Percentiles rank a stretch among this genome's conserved stretches.
Evolutionary conservation across 2,797 vertebrate species (phyloP).

Genomic region (Smutsia temminckii): DNA sequence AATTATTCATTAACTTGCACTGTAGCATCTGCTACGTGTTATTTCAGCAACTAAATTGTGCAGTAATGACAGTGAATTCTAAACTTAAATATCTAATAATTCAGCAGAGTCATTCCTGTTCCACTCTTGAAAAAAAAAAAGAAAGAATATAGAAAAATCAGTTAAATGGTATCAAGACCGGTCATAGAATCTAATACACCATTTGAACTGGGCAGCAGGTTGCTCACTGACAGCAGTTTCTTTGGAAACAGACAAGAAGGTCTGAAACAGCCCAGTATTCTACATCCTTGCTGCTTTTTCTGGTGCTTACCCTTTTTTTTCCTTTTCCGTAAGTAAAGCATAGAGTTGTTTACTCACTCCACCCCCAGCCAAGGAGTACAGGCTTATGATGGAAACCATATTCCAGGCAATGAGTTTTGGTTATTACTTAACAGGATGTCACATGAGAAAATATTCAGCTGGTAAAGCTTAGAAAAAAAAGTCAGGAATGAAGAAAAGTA

Average conservation of each 20-base stretch:
- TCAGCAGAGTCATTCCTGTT: background rate
- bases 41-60: constrained; percentile 26
- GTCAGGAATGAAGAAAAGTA: constrained; percentile 3
- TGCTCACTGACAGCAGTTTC: background rate
- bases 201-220: background rate
- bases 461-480: constrained; percentile 22
- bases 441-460: constrained; percentile 28
- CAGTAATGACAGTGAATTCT: constrained; percentile 27
- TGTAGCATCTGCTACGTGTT: constrained; percentile 9
- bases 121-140: background rate
- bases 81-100: constrained; percentile 40
- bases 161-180: background rate
- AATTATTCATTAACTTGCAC: constrained; percentile 68
- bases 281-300: background rate
- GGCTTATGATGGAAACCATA: background rate
- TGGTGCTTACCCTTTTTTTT: background rate
- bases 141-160: background rate
- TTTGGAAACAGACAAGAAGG: background rate
- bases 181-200: background rate
- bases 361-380: background rate
- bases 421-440: background rate
- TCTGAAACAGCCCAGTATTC: background rate
- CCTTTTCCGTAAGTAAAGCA: background rate
- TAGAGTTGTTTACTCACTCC: background rate
- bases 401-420: background rate